These are phyloP conservation scores for Vanessa tameamea DNA, from an alignment of 1,140 invertebrate genomes.

Conservation along the genomic window DNA sequence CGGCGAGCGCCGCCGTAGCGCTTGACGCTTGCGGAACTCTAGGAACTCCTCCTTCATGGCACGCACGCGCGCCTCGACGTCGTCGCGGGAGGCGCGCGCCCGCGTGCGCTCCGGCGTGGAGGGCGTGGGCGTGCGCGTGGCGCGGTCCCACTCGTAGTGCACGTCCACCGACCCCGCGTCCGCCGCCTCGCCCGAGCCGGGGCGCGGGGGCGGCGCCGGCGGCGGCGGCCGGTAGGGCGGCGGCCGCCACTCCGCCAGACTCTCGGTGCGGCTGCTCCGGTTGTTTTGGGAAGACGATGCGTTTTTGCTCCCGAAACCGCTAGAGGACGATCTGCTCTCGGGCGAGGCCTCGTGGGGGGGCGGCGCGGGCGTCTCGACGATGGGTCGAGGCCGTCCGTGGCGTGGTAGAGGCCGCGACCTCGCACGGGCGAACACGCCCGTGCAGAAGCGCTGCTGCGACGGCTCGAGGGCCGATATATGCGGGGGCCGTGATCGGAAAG, in stretches of 20 bases:
- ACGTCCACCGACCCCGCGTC: constrained; percentile 95
- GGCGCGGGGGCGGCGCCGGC: constrained; percentile 78
- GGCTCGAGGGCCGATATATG: constrained; percentile 86
- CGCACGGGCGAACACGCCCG: constrained; percentile 78
- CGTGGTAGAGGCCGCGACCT: constrained; percentile 81
- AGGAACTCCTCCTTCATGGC: constrained; percentile 98
- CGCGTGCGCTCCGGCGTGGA: constrained; percentile 83
- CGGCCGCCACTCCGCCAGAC: constrained; percentile 87
- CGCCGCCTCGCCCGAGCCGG: constrained; percentile 62
- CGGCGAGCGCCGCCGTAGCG: constrained; percentile 84
- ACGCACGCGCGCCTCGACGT: constrained; percentile 94
- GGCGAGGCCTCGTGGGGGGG: constrained; percentile 88
- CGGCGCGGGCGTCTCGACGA: constrained; percentile 83
- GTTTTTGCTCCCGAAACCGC: constrained; percentile 95
- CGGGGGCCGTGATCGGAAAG: constrained; percentile 84
- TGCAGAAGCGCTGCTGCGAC: constrained; percentile 83
- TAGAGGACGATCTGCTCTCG: constrained; percentile 92
- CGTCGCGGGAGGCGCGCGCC: constrained; percentile 82
- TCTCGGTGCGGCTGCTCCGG: constrained; percentile 86
- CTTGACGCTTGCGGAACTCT: constrained; percentile 93
- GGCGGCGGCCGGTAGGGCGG: constrained; percentile 87
- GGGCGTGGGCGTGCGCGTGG: constrained; percentile 88
- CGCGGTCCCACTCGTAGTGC: constrained; percentile 96
- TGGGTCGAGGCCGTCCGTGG: constrained; percentile 47
- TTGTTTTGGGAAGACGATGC: constrained; percentile 88